Evolutionary conservation across 2,888 invertebrate genomes (phyloP).

Genomic region (Tupiocoris notatus): DNA sequence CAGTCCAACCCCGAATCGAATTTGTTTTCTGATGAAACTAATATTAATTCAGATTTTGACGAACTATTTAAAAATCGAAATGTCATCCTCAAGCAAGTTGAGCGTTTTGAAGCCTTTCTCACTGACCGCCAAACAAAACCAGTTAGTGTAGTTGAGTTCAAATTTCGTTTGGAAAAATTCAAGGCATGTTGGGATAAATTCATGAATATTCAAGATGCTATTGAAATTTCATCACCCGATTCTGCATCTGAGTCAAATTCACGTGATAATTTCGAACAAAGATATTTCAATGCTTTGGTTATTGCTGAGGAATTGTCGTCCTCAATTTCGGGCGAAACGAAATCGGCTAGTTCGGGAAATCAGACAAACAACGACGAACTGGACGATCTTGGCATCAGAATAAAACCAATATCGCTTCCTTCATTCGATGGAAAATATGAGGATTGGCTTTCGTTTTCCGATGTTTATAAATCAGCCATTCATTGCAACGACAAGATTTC

Average conservation of each 20-base stretch:
- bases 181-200: background rate
- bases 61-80: too few relatives aligned
- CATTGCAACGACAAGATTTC: slow-evolving; percentile 1
- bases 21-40: too few relatives aligned
- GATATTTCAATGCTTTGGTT: background rate
- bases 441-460: background rate
- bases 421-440: slow-evolving; percentile 6
- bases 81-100: too few relatives aligned
- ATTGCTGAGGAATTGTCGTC: background rate
- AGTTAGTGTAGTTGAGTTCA: background rate
- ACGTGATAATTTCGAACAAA: background rate
- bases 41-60: too few relatives aligned
- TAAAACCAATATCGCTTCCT: background rate
- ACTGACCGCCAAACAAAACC: too few relatives aligned
- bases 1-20: too few relatives aligned
- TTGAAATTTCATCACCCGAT: background rate
- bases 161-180: background rate
- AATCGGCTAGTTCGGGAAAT: too few relatives aligned
- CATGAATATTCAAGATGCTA: background rate
- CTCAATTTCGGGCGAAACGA: too few relatives aligned
- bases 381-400: background rate
- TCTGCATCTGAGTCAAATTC: background rate
- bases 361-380: too few relatives aligned
- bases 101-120: too few relatives aligned
- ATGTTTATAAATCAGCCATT: background rate